phyloP scores from a whole-genome alignment of 2,888 invertebrate species.

The Hermaeophaga mercurialis region DNA sequence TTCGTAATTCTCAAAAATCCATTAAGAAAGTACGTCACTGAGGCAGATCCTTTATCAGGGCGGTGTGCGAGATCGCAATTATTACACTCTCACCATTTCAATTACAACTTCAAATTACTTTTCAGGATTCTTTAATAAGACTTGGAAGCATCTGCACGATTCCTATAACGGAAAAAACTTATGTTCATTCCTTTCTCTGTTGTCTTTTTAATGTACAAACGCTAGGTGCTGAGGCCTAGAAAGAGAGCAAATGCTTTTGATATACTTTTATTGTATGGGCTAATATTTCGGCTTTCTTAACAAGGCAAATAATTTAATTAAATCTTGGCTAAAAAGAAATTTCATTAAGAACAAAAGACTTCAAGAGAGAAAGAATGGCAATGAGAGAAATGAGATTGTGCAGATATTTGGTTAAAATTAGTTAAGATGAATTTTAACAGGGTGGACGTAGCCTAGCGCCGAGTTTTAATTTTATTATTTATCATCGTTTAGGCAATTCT shows the following conservation, averaged over 20 bases:
- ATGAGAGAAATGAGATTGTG: slow-evolving; percentile 4
- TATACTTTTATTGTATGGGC: slow-evolving; percentile 13
- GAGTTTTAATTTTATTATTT: no score
- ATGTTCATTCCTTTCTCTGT: slow-evolving; percentile 28
- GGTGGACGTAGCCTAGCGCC: no score
- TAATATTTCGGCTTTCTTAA: slow-evolving; percentile 16
- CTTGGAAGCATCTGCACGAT: slow-evolving; percentile 44
- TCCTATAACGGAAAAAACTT: slow-evolving; percentile 38
- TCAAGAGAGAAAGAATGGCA: neutral
- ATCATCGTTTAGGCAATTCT: no score
- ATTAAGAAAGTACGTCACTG: slow-evolving; percentile 15
- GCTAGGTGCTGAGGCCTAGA: slow-evolving; percentile 30
- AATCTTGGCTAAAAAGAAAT: slow-evolving; percentile 11
- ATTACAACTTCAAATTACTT: slow-evolving; percentile 61
- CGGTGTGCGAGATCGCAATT: slow-evolving; percentile 50
- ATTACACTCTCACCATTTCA: slow-evolving; percentile 59
- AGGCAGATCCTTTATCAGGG: slow-evolving; percentile 37
- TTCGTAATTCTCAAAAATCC: neutral
- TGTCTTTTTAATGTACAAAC: slow-evolving; percentile 32
- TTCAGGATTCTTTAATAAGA: slow-evolving; percentile 58
- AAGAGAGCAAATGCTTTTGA: slow-evolving; percentile 8
- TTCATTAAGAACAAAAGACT: slow-evolving; percentile 1
- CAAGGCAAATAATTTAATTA: slow-evolving; percentile 14
- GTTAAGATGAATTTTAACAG: slow-evolving; percentile 6
- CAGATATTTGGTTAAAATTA: slow-evolving; percentile 3